These are phyloP conservation scores for Polyommatus iphigenia DNA, from an alignment of 2,888 invertebrate species.

Conservation along the genomic window DNA sequence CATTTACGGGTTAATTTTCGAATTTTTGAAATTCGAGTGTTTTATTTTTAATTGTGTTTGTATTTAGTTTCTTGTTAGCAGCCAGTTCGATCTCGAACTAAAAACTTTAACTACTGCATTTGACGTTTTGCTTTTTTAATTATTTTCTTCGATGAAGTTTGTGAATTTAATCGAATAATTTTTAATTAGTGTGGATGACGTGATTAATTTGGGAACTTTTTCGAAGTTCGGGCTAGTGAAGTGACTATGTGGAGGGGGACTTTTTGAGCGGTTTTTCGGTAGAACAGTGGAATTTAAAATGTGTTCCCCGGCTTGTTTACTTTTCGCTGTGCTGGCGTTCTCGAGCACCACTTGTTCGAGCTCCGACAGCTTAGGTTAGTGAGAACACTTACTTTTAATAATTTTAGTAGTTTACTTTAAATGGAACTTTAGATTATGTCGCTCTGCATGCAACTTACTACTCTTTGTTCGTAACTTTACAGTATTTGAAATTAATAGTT, in stretches of 20 bases:
- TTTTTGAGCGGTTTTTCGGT: background rate
- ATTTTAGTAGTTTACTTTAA: background rate
- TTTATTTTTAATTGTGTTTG: background rate
- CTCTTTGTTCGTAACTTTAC: background rate
- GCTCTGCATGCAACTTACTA: background rate
- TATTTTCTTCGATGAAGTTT: background rate
- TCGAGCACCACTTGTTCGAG: slow-evolving; percentile 66
- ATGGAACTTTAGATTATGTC: background rate
- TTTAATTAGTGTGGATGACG: background rate
- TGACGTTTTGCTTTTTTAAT: background rate
- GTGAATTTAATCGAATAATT: background rate
- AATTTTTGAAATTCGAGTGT: slow-evolving; percentile 12
- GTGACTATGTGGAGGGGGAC: background rate
- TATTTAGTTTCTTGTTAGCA: background rate
- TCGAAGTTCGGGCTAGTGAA: background rate
- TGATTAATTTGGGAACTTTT: background rate
- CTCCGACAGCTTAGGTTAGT: slow-evolving; percentile 72
- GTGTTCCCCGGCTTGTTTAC: slow-evolving; percentile 42
- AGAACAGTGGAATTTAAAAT: slow-evolving; percentile 23
- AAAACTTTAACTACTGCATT: background rate
- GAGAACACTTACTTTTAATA: slow-evolving; percentile 27
- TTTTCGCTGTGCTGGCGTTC: slow-evolving; percentile 59
- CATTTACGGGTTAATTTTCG: background rate
- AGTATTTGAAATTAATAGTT: too few relatives aligned
- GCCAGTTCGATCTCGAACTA: background rate